Percentiles rank a stretch among this genome's conserved stretches.
Evolutionary conservation across 2,888 invertebrate species (phyloP).

Genomic region (Papilio demoleus): DNA sequence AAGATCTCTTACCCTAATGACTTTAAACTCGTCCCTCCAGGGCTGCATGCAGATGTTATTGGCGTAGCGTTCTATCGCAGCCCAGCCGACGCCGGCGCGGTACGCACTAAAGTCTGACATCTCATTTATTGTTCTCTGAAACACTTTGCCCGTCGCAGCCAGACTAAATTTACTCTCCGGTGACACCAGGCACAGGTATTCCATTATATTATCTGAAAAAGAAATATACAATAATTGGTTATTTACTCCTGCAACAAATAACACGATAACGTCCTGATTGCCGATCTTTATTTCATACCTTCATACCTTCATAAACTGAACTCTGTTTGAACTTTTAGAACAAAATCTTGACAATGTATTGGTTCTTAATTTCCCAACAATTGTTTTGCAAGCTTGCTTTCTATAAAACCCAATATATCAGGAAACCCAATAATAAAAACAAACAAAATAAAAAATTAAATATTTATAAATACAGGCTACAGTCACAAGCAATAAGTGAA

Average conservation of each 20-base stretch:
- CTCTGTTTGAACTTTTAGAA: too few relatives aligned
- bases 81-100: conserved; percentile 92
- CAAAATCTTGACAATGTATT: too few relatives aligned
- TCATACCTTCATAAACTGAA: too few relatives aligned
- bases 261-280: too few relatives aligned
- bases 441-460: not conserved
- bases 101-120: conserved; percentile 91
- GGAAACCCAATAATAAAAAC: too few relatives aligned
- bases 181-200: conserved; percentile 90
- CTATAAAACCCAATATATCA: too few relatives aligned
- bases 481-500: not conserved
- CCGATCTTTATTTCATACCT: too few relatives aligned
- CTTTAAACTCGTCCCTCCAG: conserved; percentile 94
- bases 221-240: not conserved
- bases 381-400: too few relatives aligned
- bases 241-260: too few relatives aligned
- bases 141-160: conserved; percentile 89
- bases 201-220: conserved; percentile 88
- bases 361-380: too few relatives aligned
- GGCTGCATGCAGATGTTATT: conserved; percentile 93
- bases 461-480: not conserved
- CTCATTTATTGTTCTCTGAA: conserved; percentile 88
- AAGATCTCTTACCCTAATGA: conserved; percentile 86
- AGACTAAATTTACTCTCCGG: conserved; percentile 91
- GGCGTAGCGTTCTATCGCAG: conserved; percentile 93